phyloP scores from a whole-genome alignment of 2,113 vertebrate species.

The Hemicordylus capensis region DNA sequence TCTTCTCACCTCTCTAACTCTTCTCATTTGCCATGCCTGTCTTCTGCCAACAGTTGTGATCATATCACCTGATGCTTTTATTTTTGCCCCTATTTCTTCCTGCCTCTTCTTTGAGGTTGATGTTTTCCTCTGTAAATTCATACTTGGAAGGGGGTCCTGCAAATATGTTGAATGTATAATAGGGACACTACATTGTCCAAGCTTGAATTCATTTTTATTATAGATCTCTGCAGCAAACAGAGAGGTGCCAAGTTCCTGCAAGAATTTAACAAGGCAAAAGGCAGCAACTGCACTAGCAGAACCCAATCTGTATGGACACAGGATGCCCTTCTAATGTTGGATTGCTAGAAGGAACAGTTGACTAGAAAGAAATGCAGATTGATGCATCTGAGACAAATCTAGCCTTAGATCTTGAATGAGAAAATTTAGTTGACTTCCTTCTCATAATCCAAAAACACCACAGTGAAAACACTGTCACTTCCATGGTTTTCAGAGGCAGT shows the following conservation, averaged over 20 bases:
- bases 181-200: not conserved
- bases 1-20: too few species aligned
- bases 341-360: not conserved
- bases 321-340: not conserved
- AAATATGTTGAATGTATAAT: not conserved
- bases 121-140: not conserved
- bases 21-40: not conserved
- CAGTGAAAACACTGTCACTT: too few species aligned
- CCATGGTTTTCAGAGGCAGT: not conserved
- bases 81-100: not conserved
- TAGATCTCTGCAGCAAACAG: not conserved
- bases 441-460: too few species aligned
- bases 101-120: not conserved
- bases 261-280: not conserved
- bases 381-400: not conserved
- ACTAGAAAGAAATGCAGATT: not conserved
- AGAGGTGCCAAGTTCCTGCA: not conserved
- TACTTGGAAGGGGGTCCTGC: not conserved
- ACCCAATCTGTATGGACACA: not conserved
- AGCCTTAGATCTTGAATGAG: not conserved
- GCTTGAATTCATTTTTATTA: not conserved
- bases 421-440: not conserved
- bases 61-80: not conserved
- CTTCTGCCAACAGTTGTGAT: not conserved
- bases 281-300: not conserved